Percentiles rank a stretch among this genome's conserved stretches.
Conservation (phyloP, 2,888 invertebrate species). For the Euplexia lucipara region DNA sequence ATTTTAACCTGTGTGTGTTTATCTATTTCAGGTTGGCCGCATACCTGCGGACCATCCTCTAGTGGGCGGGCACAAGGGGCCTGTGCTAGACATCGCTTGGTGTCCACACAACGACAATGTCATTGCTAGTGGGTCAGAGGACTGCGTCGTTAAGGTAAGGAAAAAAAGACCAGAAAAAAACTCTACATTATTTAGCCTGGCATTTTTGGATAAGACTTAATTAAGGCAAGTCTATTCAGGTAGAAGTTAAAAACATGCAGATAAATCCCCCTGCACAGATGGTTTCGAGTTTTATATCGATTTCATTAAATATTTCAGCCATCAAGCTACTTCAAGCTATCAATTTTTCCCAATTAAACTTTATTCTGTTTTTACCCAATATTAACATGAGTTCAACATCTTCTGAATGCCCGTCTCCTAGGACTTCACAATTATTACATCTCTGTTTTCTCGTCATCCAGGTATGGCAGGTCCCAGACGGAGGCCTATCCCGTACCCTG, state of each 20-base stretch:
- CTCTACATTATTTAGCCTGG: too few species aligned
- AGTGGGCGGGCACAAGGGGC: constrained; percentile 99
- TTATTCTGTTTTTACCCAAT: too few species aligned
- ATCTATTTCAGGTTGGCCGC: constrained; percentile 95
- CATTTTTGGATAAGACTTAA: too few species aligned
- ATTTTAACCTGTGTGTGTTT: background rate
- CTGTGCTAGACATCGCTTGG: constrained; percentile 99
- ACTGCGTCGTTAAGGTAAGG: constrained; percentile 97
- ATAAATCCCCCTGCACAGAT: too few species aligned
- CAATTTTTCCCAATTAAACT: too few species aligned
- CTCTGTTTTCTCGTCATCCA: constrained; percentile 57
- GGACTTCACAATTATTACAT: background rate
- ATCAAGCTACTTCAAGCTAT: too few species aligned
- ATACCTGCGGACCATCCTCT: constrained; percentile 98
- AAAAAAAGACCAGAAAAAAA: background rate
- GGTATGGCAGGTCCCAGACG: constrained; percentile 98
- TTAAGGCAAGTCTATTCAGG: too few species aligned
- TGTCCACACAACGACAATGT: constrained; percentile 99
- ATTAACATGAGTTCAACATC: too few species aligned
- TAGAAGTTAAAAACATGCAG: too few species aligned
- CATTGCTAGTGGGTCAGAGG: constrained; percentile 99
- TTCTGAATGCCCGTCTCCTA: background rate
- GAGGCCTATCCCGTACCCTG: constrained; percentile 96
- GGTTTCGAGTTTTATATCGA: too few species aligned
- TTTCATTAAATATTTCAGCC: too few species aligned